These are phyloP conservation scores for Catharus fuscescens DNA, from an alignment of 2,113 vertebrate genomes.

Conservation along the genomic window DNA sequence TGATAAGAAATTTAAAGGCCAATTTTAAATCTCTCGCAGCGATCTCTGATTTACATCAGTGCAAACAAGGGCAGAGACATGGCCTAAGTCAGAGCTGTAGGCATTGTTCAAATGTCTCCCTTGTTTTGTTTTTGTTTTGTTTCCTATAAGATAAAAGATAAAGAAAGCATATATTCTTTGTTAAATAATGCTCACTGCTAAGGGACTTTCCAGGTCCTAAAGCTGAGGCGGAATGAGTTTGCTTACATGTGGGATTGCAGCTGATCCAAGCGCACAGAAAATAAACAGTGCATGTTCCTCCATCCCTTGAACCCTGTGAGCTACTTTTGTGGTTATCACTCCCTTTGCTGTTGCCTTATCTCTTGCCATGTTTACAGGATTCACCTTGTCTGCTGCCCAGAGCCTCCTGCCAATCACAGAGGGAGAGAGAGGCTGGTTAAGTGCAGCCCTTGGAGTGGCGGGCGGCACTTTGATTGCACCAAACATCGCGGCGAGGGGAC, in stretches of 20 bases:
- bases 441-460: not conserved
- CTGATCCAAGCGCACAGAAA: constrained; percentile 50
- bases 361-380: constrained; percentile 48
- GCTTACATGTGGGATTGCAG: constrained; percentile 53
- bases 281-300: constrained; percentile 30
- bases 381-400: constrained; percentile 40
- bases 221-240: not conserved
- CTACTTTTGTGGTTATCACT: constrained; percentile 30
- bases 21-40: constrained; percentile 32
- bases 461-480: not conserved
- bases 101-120: constrained; percentile 21
- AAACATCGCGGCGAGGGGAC: not conserved
- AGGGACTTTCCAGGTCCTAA: constrained; percentile 64
- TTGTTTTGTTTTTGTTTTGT: constrained; percentile 65
- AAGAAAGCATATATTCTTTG: constrained; percentile 45
- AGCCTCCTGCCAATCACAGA: constrained; percentile 8
- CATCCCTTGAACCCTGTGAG: constrained; percentile 35
- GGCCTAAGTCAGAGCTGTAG: constrained; percentile 51
- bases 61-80: constrained; percentile 61
- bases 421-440: not conserved
- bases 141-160: constrained; percentile 70
- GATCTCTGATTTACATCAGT: constrained; percentile 69
- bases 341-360: constrained; percentile 13
- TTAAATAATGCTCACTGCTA: constrained; percentile 40
- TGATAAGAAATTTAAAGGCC: constrained; percentile 59